phyloP scores from a whole-genome alignment of 2,113 vertebrate genomes.

The Tamias sibiricus region DNA sequence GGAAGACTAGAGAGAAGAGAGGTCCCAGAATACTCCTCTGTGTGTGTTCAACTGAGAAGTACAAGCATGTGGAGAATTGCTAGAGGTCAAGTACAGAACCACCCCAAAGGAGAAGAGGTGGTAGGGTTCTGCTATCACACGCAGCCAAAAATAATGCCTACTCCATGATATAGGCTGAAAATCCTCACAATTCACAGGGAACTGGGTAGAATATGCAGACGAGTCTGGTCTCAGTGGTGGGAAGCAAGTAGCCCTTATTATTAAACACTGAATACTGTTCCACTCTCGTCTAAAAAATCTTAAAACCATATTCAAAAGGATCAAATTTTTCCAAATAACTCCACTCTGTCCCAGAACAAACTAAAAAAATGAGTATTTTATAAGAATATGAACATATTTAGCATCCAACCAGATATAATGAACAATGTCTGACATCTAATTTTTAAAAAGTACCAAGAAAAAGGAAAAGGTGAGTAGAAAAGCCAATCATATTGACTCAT shows the following conservation, averaged over 20 bases:
- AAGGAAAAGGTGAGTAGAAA: not conserved
- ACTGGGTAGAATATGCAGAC: not conserved
- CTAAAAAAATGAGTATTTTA: not conserved
- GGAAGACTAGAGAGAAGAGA: not conserved
- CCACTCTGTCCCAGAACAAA: not conserved
- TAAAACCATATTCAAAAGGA: not conserved
- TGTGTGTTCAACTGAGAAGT: not conserved
- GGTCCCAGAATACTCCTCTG: not conserved
- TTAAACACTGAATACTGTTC: not conserved
- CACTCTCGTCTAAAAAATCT: not conserved
- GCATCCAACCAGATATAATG: conserved; percentile 23
- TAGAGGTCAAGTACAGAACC: not conserved
- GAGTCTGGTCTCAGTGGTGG: not conserved
- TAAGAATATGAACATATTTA: conserved; percentile 10
- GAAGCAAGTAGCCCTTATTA: not conserved
- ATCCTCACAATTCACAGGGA: not conserved
- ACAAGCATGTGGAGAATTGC: not conserved
- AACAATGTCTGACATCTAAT: not conserved
- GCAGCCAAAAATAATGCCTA: not conserved
- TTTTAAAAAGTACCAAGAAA: not conserved
- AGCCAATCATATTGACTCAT: not conserved
- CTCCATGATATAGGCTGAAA: not conserved
- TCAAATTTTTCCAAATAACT: not conserved
- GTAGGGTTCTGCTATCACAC: not conserved
- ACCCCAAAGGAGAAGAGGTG: not conserved